Evolutionary conservation across 2,888 invertebrate genomes (phyloP).

Genomic region (Acutogordius australiensis): DNA sequence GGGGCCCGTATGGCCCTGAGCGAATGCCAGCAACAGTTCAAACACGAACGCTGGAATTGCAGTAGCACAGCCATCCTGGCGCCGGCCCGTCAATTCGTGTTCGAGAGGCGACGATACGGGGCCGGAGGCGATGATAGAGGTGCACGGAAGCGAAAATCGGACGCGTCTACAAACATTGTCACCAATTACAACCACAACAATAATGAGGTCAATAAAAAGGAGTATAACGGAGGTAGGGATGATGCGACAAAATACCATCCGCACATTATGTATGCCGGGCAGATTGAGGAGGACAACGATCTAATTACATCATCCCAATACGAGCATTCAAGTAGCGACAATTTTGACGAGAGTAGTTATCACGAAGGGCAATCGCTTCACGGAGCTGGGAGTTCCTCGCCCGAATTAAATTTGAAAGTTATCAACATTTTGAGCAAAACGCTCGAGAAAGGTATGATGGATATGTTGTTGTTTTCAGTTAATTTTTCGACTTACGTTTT

Average conservation of each 20-base stretch:
- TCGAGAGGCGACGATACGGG: background rate
- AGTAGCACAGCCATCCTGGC: slow-evolving; percentile 22
- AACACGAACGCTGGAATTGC: slow-evolving; percentile 32
- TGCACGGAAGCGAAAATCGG: too few species aligned
- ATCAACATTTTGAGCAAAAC: slow-evolving; percentile 4
- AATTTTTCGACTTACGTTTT: too few species aligned
- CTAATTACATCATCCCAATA: too few species aligned
- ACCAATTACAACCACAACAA: too few species aligned
- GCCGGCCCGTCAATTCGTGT: too few species aligned
- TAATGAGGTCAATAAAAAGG: too few species aligned
- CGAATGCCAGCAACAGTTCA: slow-evolving; percentile 32
- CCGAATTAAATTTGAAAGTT: background rate
- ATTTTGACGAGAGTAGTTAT: too few species aligned
- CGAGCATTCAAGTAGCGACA: too few species aligned
- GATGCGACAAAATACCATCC: background rate
- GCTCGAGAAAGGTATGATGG: background rate
- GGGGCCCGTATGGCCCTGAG: slow-evolving; percentile 29
- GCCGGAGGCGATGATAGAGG: background rate
- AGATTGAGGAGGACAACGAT: background rate
- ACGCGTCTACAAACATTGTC: too few species aligned
- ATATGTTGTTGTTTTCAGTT: too few species aligned
- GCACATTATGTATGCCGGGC: background rate
- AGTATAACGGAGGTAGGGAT: background rate
- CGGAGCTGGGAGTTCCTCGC: too few species aligned
- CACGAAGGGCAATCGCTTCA: too few species aligned